Percentiles rank a stretch among this genome's conserved stretches.
Conservation (phyloP, 2,113 vertebrate species). For the Edolisoma coerulescens region DNA sequence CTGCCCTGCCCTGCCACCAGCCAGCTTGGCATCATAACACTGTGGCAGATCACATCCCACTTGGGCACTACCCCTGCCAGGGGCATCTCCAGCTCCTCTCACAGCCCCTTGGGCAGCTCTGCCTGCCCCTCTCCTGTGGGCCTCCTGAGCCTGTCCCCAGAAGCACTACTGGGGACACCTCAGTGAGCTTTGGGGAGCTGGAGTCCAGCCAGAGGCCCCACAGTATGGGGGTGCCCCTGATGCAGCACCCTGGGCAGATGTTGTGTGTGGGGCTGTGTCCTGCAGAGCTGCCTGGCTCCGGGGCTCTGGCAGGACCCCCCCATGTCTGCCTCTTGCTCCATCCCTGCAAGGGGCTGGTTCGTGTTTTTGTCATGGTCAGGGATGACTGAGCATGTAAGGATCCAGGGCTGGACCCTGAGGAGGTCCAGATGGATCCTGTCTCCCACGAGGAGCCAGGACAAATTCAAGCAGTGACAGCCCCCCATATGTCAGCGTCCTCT, state of each 20-base stretch:
- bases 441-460: background rate
- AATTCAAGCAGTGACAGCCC: background rate
- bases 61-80: background rate
- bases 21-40: background rate
- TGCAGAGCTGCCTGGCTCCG: background rate
- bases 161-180: background rate
- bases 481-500: background rate
- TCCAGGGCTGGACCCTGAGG: background rate
- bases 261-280: background rate
- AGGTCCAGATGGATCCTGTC: background rate
- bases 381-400: rapidly evolving
- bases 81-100: background rate
- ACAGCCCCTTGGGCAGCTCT: background rate
- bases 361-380: background rate
- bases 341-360: background rate
- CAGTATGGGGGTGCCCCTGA: too few species aligned
- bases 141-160: background rate
- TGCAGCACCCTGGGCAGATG: background rate
- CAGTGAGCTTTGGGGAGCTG: background rate
- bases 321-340: background rate
- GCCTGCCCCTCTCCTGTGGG: background rate
- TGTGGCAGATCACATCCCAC: rapidly evolving
- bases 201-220: background rate
- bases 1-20: background rate
- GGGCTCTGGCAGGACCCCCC: background rate